Base-by-base conservation (phyloP, 2,888 invertebrate genomes). In the Athalia cordata region DNA sequence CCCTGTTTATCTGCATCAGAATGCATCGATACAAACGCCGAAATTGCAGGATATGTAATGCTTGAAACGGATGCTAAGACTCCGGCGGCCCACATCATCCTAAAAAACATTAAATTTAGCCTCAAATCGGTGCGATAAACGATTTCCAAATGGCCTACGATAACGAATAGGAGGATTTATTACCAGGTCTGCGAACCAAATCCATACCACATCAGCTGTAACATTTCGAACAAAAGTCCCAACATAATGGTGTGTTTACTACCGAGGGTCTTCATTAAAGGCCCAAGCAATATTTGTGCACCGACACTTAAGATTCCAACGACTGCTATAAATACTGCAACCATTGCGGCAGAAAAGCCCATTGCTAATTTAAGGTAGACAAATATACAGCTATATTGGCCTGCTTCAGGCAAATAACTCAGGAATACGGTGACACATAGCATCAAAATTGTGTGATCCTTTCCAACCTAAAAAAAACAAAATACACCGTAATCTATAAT, bases 71-170 rank as follows among this genome's bases (percentile, higher is more conserved):
- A 97, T 57, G 99, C 99, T 83, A 99, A 92, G 83, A 98, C 94
- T 77, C 99, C 99, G 8, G 99, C 99, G 59, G 97, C 96, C 99
- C 99, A 99, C 98, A 99, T 99, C 96, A 99, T 98, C 95, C 96
- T 95, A 15, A 8, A 59, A 59, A 13, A 5, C n/a, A n/a, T 13
- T 5, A 6, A 15, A 55, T 29, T 29, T 29, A 29, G 1, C 0
- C 29, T 29, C 29, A 29, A 29, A 45, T 59, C 9, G 4, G 29
- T 43, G 67, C 43, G 9, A 3, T 4, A 29, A 29, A 47, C 0
- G 62, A 9, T 64, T 29, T 43, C 8, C 66, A 76, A 66, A 78
- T 77, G 6, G 66, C 29, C 29, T 77, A 65, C 65, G 68, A 82
- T 78, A n/a, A 59, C n/a, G 15, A 9, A 43, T 7, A 13, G 3